These are phyloP conservation scores for Drosophila ambigua DNA, from an alignment of 1,140 invertebrate species.

Conservation along the genomic window DNA sequence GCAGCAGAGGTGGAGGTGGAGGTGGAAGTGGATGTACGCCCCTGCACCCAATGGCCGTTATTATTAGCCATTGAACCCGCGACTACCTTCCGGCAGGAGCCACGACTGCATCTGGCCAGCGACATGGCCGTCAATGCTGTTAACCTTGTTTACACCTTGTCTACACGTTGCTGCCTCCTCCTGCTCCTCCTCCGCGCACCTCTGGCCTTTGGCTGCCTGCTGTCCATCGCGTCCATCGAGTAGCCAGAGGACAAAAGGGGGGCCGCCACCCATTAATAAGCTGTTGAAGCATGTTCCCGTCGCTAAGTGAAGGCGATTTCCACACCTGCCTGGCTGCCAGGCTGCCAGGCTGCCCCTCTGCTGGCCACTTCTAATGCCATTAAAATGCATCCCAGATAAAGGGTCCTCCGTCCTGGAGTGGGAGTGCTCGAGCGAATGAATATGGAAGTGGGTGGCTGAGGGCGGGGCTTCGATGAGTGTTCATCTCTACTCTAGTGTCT, in stretches of 20 bases:
- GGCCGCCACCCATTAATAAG: conserved; percentile 53
- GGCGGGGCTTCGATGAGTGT: too few species aligned
- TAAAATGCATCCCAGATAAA: conserved; percentile 13
- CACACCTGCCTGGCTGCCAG: conserved; percentile 28
- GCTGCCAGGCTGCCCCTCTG: background rate
- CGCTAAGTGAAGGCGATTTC: conserved; percentile 51
- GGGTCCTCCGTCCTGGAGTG: background rate
- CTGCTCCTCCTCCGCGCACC: background rate
- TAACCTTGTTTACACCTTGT: conserved; percentile 76
- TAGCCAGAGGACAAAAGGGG: too few species aligned
- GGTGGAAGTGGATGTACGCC: too few species aligned
- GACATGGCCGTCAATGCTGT: conserved; percentile 29
- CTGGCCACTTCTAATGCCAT: conserved; percentile 6
- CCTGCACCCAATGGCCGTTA: conserved; percentile 5
- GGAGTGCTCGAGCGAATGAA: background rate
- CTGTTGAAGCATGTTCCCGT: conserved; percentile 55
- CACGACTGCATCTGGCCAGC: conserved; percentile 3
- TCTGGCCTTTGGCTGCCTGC: conserved; percentile 6
- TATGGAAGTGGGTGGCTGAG: too few species aligned
- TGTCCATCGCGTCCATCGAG: conserved; percentile 9
- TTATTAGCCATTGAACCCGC: conserved; percentile 51
- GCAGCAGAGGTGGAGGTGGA: too few species aligned
- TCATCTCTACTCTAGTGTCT: too few species aligned
- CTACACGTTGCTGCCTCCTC: conserved; percentile 39
- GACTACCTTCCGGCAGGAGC: conserved; percentile 25